These are phyloP conservation scores for Orchesellides sinensis DNA, from an alignment of 2,888 invertebrate genomes.

Conservation along the genomic window DNA sequence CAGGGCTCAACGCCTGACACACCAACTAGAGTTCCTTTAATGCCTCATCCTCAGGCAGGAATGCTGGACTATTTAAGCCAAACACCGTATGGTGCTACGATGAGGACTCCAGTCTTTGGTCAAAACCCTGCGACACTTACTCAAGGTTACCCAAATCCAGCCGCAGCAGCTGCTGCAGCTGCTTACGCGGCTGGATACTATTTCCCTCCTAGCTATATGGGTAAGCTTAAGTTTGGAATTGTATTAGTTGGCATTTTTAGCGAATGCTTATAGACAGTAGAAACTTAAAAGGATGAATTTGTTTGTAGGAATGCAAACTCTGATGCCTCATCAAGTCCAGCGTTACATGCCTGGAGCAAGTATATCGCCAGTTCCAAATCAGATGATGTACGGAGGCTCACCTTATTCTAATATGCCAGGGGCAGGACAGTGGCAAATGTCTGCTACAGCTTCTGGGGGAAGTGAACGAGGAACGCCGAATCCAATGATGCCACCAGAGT, in stretches of 20 bases:
- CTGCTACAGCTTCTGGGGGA: slow-evolving; percentile 1
- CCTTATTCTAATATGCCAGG: slow-evolving; percentile 28
- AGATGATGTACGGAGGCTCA: slow-evolving; percentile 46
- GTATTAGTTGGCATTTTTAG: slow-evolving; percentile 10
- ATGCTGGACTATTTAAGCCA: slow-evolving; percentile 31
- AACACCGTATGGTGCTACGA: slow-evolving; percentile 54
- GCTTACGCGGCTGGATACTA: slow-evolving; percentile 68
- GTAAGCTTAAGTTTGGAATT: slow-evolving; percentile 42
- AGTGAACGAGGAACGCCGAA: slow-evolving; percentile 41
- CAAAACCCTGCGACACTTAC: slow-evolving; percentile 51
- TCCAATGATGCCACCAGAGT: slow-evolving; percentile 51
- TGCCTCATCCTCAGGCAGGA: slow-evolving; percentile 48
- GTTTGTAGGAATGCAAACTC: slow-evolving; percentile 66
- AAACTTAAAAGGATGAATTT: too few relatives aligned
- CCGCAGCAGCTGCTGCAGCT: slow-evolving; percentile 47
- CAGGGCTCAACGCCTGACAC: slow-evolving; percentile 71
- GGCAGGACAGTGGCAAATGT: slow-evolving; percentile 48
- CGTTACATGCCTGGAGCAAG: slow-evolving; percentile 49
- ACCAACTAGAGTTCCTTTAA: slow-evolving; percentile 59
- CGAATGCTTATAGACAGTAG: slow-evolving; percentile 10
- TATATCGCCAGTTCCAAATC: slow-evolving; percentile 41
- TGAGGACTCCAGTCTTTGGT: slow-evolving; percentile 56
- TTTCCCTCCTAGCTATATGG: slow-evolving; percentile 68
- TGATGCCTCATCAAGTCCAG: slow-evolving; percentile 58
- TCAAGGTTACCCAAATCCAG: slow-evolving; percentile 34